Conservation (phyloP, 1,140 invertebrate species). For the Harlomillsia oculata region DNA sequence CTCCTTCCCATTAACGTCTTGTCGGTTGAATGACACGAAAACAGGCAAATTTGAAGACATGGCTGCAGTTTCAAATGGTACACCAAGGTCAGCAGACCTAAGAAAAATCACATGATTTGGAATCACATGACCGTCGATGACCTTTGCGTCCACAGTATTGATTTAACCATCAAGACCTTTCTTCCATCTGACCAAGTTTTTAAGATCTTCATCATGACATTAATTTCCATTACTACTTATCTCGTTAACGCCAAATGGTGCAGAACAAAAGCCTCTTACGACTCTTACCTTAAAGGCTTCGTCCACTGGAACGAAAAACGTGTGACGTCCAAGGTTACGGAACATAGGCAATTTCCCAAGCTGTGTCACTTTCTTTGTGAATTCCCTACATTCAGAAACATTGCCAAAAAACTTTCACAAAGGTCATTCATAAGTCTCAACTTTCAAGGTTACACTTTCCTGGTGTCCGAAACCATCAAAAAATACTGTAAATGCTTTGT, state of each 20-base stretch:
- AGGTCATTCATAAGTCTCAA: no score
- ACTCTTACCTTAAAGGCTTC: constrained; percentile 67
- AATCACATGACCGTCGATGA: constrained; percentile 84
- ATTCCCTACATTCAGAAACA: constrained; percentile 58
- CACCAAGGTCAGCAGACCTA: constrained; percentile 57
- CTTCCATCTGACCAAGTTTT: no score
- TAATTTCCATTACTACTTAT: no score
- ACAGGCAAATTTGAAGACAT: constrained; percentile 45
- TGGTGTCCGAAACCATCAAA: no score
- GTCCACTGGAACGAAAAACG: constrained; percentile 83
- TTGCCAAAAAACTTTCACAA: no score
- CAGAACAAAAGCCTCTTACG: no score
- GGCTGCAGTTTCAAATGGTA: constrained; percentile 63
- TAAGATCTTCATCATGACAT: no score
- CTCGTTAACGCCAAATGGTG: no score
- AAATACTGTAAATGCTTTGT: no score
- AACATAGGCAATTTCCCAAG: constrained; percentile 64
- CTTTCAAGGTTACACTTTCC: no score
- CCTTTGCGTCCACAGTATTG: constrained; percentile 65
- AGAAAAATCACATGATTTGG: constrained; percentile 77
- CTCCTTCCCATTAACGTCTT: constrained; percentile 6
- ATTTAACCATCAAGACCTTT: no score
- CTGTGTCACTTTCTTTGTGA: constrained; percentile 59
- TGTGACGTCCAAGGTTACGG: constrained; percentile 62
- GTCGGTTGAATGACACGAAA: constrained; percentile 25